Percentiles rank a stretch among this genome's conserved stretches.
These are phyloP conservation scores for Coccyzus lansbergi DNA, from an alignment of 2,797 vertebrate genomes.

Conservation along the genomic window DNA sequence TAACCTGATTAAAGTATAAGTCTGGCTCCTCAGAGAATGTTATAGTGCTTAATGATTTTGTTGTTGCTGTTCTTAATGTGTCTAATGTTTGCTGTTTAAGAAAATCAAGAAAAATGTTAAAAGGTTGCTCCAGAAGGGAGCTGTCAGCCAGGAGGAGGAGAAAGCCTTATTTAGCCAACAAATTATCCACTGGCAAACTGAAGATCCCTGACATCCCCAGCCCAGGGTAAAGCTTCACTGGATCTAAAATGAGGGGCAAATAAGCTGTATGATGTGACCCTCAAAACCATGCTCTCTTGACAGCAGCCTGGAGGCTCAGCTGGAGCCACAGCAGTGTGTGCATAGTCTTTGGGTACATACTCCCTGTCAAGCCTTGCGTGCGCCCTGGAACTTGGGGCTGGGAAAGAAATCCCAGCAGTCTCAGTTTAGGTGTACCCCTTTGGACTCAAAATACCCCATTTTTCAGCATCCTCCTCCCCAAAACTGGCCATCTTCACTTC, in stretches of 20 bases:
- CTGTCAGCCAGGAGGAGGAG: conserved; percentile 10
- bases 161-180: not conserved
- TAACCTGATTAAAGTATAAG: conserved; percentile 77
- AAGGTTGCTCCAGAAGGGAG: conserved; percentile 66
- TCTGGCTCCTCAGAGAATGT: conserved; percentile 76
- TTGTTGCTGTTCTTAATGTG: conserved; percentile 79
- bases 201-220: not conserved
- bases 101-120: conserved; percentile 80
- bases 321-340: not conserved
- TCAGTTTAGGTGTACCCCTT: not conserved
- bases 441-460: not conserved
- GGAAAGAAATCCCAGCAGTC: not conserved
- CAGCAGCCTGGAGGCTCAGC: not conserved
- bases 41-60: conserved; percentile 77
- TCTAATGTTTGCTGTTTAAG: conserved; percentile 79
- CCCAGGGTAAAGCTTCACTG: not conserved
- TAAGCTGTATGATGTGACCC: rapidly evolving
- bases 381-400: rapidly evolving
- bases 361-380: not conserved
- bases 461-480: not conserved
- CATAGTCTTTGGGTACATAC: rapidly evolving
- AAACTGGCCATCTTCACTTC: not conserved
- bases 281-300: not conserved
- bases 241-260: not conserved
- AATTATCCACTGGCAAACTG: not conserved